phyloP scores from a whole-genome alignment of 2,797 vertebrate genomes.

The Halcyon smyrnensis region DNA sequence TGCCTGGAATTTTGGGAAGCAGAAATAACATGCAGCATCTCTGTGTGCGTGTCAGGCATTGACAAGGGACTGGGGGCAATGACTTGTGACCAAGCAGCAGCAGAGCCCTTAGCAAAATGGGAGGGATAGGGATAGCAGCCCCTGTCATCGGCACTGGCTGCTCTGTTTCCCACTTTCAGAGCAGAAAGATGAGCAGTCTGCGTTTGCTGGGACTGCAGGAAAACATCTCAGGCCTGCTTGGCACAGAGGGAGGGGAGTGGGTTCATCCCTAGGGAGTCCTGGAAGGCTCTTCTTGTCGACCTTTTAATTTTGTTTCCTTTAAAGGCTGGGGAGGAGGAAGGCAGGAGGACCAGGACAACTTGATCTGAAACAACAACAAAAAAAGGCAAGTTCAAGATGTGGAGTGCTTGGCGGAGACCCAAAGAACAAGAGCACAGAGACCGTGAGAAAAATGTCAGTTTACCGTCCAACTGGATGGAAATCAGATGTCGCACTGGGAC shows the following conservation, averaged over 20 bases:
- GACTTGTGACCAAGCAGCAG: accelerated
- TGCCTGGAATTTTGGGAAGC: not conserved
- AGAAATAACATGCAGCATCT: not conserved
- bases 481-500: not conserved
- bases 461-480: slow-evolving; percentile 42
- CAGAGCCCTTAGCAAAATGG: not conserved
- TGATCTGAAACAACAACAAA: not conserved
- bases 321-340: not conserved
- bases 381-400: slow-evolving; percentile 8
- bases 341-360: not conserved
- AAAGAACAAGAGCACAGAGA: slow-evolving; percentile 66
- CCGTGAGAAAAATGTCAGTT: slow-evolving; percentile 71
- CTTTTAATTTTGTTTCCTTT: slow-evolving; percentile 13
- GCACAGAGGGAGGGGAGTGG: not conserved
- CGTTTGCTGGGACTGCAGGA: not conserved
- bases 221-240: not conserved
- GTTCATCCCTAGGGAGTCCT: not conserved
- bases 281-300: not conserved
- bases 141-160: not conserved
- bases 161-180: not conserved
- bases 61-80: not conserved
- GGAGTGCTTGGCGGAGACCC: slow-evolving; percentile 62
- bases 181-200: not conserved
- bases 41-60: accelerated
- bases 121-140: not conserved